Evolutionary conservation across 2,113 vertebrate species (phyloP).

Genomic region (Piprites chloris): DNA sequence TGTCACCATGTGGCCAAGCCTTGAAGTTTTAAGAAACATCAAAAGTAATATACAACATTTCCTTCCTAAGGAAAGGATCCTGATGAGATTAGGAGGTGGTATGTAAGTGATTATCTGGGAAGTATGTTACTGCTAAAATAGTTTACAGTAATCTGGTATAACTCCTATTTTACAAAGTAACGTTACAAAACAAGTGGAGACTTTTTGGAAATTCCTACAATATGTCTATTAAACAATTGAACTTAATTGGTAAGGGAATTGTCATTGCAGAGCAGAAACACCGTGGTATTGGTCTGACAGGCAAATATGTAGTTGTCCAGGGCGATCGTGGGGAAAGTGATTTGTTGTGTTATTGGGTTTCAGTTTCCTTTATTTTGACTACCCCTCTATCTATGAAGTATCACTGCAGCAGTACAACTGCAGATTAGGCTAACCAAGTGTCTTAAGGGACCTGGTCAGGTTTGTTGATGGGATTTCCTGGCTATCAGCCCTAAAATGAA

Average conservation of each 20-base stretch:
- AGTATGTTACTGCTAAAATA: neutral
- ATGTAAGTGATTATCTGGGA: neutral
- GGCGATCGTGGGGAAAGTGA: neutral
- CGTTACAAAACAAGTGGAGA: neutral
- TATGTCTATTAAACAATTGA: neutral
- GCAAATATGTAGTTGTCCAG: neutral
- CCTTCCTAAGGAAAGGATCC: neutral
- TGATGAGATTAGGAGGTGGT: neutral
- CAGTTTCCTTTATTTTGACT: neutral
- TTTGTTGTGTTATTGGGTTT: neutral
- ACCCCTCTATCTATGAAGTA: neutral
- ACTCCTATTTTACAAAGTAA: neutral
- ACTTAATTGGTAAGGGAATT: neutral
- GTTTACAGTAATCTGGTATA: neutral
- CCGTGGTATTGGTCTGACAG: neutral
- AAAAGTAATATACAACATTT: neutral
- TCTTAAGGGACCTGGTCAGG: neutral
- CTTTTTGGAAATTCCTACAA: neutral
- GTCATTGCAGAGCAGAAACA: neutral
- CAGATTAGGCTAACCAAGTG: neutral
- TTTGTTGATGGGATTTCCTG: neutral
- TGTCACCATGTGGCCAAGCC: neutral
- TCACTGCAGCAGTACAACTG: neutral
- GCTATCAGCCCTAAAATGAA: neutral
- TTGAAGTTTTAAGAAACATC: neutral